A percentile compares a stretch with the other conserved stretches of the same genome.
Conservation (phyloP, 2,113 vertebrate species). For the Platichthys flesus region DNA sequence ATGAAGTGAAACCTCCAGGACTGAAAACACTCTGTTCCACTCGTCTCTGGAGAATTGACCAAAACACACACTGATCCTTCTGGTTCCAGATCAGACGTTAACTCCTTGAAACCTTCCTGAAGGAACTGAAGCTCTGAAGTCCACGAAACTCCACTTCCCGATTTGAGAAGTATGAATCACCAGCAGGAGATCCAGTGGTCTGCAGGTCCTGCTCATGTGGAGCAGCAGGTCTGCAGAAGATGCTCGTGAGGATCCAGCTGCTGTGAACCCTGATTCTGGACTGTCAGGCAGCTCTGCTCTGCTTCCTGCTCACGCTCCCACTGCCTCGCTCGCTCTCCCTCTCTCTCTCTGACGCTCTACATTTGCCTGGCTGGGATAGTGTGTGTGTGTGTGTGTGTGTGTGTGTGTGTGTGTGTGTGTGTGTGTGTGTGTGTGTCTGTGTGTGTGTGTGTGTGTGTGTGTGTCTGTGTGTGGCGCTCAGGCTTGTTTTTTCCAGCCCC, state of each 20-base stretch:
- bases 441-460: conserved; percentile 25
- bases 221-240: neutral
- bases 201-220: neutral
- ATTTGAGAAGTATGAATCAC: neutral
- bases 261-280: conserved; percentile 1
- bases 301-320: conserved; percentile 27
- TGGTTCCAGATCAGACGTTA: too few species aligned
- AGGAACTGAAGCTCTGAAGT: neutral
- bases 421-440: conserved; percentile 18
- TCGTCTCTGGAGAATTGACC: too few species aligned
- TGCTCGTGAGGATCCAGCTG: neutral
- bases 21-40: too few species aligned
- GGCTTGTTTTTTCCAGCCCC: conserved; percentile 53
- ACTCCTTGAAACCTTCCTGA: too few species aligned
- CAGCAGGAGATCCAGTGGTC: neutral
- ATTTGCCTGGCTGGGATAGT: conserved; percentile 4
- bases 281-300: conserved; percentile 46
- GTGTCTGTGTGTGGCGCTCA: conserved; percentile 27
- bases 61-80: neutral
- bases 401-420: conserved; percentile 13
- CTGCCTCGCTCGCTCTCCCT: neutral
- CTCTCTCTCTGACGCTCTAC: conserved; percentile 13
- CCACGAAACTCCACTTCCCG: neutral
- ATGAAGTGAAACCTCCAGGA: neutral
- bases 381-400: conserved; percentile 24